Evolutionary conservation across 2,888 invertebrate genomes (phyloP), one percentile per base, ranked within the genome.

Genomic region (Scrobipalpa atriplicella): DNA sequence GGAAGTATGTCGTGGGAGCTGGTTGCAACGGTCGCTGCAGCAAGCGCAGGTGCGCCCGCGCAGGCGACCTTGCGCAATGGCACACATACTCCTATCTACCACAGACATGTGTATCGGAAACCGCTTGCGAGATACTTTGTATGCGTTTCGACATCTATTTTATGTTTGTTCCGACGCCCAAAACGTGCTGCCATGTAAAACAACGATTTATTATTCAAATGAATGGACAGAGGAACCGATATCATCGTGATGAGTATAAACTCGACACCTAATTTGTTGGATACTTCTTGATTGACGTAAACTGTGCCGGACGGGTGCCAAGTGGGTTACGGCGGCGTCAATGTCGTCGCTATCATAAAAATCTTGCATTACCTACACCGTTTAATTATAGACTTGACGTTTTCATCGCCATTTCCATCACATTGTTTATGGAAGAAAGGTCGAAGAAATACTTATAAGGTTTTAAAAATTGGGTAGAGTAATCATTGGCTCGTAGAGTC

Each of bases 1-100:
- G 68, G 72, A 70, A 72, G 65, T 72, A 71, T 77, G 79, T 83
- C 83, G 86, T 86, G 84, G 84, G 85, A 85, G 86, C 85, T 84
- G 29, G 29, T 29, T 29, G 83, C 86, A 88, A 87, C 87, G 82
- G 84, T 80, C 82, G 79, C 75, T 84, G 84, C 86, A 84, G 81
- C 76, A 80, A 72, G 82, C 80, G 81, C 78, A 71, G 70, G 58
- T 58, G 72, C 81, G 85, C 89, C 87, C 86, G 89, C 82, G 83
- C 79, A 75, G 78, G 77, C 86, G 86, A 90, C 90, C 90, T 91
- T 91, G 90, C 87, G 88, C 85, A 89, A 89, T 89, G 87, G 80
- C 87, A 87, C 82, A 80, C 70, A 83, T 83, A 78, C 74, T 73
- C 80, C 79, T 83, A 83, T 86, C 84, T 84, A 81, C 82, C 78